Percentiles rank a stretch among this genome's conserved stretches.
Conservation (phyloP, 2,888 invertebrate genomes). For the Ceratothoa steindachneri region DNA sequence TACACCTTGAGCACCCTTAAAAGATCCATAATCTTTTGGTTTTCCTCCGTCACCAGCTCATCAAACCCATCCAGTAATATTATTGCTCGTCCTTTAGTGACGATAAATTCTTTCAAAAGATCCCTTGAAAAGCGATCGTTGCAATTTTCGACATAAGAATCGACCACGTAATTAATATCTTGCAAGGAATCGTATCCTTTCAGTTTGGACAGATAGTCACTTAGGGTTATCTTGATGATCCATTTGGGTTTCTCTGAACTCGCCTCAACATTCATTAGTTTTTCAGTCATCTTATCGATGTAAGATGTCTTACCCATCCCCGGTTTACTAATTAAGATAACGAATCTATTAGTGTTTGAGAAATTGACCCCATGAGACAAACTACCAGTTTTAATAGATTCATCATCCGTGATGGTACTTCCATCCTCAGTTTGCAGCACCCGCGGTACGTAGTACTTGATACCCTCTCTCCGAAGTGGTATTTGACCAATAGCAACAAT, state of each 20-base stretch:
- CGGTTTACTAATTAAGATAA: neutral
- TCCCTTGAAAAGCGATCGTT: neutral
- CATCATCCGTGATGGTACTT: too few species aligned
- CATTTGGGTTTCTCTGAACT: neutral
- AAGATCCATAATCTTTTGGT: neutral
- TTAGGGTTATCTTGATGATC: neutral
- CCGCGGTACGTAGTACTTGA: too few species aligned
- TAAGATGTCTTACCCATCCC: neutral
- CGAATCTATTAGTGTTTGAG: too few species aligned
- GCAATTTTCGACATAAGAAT: neutral
- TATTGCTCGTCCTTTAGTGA: neutral
- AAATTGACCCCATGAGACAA: too few species aligned
- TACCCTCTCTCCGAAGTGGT: too few species aligned
- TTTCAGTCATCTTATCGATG: neutral
- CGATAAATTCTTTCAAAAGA: neutral
- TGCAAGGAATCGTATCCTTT: neutral
- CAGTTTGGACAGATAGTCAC: neutral
- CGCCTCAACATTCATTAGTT: neutral
- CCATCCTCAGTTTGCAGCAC: too few species aligned
- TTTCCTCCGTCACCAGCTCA: neutral
- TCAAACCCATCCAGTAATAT: neutral
- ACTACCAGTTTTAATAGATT: too few species aligned
- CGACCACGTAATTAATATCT: neutral
- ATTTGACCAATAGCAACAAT: too few species aligned
- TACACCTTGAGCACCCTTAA: neutral